A percentile compares a stretch with the other conserved stretches of the same genome.
These are phyloP conservation scores for Crotalus tigris DNA, from an alignment of 2,113 vertebrate genomes.

Conservation along the genomic window DNA sequence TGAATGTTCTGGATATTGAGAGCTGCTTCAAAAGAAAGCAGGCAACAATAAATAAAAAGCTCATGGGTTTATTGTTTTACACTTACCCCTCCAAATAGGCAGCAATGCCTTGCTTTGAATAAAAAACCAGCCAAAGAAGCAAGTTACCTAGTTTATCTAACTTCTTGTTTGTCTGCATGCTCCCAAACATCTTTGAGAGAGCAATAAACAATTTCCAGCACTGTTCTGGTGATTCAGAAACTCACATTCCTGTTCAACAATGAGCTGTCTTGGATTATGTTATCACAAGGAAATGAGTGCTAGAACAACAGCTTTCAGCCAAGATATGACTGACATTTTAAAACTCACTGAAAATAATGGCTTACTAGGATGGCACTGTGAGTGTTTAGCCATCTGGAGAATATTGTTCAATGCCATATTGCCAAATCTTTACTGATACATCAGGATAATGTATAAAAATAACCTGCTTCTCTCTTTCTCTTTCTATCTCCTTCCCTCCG, in stretches of 20 bases:
- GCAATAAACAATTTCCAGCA: slow-evolving; percentile 1
- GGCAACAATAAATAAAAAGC: slow-evolving; percentile 4
- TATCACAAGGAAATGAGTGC: slow-evolving; percentile 32
- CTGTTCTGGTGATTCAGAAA: background rate
- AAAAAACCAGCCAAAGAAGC: slow-evolving; percentile 1
- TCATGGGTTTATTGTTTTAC: background rate
- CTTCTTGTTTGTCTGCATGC: background rate
- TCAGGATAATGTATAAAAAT: background rate
- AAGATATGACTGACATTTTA: slow-evolving; percentile 23
- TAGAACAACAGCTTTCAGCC: slow-evolving; percentile 11
- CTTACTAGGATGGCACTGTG: background rate
- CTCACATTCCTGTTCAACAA: slow-evolving; percentile 7
- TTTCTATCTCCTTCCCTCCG: background rate
- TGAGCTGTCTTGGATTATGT: slow-evolving; percentile 18
- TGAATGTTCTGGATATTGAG: background rate
- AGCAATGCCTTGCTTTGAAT: background rate
- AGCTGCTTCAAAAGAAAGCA: background rate
- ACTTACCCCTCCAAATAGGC: background rate
- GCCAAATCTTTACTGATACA: background rate
- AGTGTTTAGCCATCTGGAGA: background rate
- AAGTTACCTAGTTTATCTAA: slow-evolving; percentile 12
- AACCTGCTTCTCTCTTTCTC: background rate
- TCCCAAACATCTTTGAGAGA: background rate
- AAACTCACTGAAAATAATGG: slow-evolving; percentile 19
- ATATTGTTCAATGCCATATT: slow-evolving; percentile 1